A percentile compares a stretch with the other conserved stretches of the same genome.
Evolutionary conservation across 2,888 invertebrate species (phyloP).

Genomic region (Morpho helenor): DNA sequence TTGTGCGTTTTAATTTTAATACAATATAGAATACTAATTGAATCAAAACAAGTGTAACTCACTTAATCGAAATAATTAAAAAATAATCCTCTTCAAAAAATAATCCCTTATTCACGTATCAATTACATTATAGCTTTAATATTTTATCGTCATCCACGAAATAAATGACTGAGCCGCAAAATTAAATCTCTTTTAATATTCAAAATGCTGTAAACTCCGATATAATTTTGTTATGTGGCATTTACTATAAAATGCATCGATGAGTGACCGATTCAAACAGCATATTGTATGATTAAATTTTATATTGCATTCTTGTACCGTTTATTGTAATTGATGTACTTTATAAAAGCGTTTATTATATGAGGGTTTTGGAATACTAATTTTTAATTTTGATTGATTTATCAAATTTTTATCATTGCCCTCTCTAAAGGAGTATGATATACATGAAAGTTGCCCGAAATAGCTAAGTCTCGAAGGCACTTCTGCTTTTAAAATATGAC

Average conservation of each 20-base stretch:
- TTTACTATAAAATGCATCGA: slow-evolving; percentile 19
- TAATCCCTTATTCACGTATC: slow-evolving; percentile 24
- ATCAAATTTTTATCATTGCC: no score
- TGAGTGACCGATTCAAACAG: slow-evolving; percentile 20
- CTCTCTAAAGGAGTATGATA: no score
- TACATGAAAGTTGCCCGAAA: no score
- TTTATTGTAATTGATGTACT: slow-evolving; percentile 8
- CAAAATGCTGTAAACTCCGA: slow-evolving; percentile 22
- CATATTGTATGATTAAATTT: slow-evolving; percentile 24
- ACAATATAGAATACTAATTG: no score
- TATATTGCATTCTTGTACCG: slow-evolving; percentile 13
- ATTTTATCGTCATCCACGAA: slow-evolving; percentile 18
- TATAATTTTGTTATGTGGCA: slow-evolving; percentile 24
- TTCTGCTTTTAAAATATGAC: no score
- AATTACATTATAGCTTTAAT: slow-evolving; percentile 25
- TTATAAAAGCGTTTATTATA: no score
- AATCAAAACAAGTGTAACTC: slow-evolving; percentile 3
- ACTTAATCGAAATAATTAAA: slow-evolving; percentile 19
- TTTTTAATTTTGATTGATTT: no score
- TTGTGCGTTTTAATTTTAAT: no score
- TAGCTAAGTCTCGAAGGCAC: no score
- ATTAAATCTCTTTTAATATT: slow-evolving; percentile 28
- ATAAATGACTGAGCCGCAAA: slow-evolving; percentile 22
- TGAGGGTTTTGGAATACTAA: no score
- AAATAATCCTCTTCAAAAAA: slow-evolving; percentile 22